Conservation (phyloP, 2,797 vertebrate genomes). For the Bucorvus abyssinicus region DNA sequence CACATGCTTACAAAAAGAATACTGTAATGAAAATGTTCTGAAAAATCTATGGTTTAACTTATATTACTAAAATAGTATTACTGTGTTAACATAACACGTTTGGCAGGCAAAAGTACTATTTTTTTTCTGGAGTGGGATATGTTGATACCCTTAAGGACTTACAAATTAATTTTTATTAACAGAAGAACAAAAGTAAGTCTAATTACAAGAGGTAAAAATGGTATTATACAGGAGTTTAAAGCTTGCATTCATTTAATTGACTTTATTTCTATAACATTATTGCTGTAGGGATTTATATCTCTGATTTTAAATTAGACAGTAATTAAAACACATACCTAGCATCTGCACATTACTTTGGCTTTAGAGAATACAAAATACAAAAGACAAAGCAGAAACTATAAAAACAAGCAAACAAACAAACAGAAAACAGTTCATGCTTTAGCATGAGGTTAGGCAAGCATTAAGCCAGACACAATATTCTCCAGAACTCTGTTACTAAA, state of each 20-base stretch:
- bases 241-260: constrained; percentile 54
- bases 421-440: neutral
- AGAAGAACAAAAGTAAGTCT: constrained; percentile 49
- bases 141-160: constrained; percentile 27
- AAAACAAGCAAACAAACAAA: neutral
- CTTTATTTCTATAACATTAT: constrained; percentile 51
- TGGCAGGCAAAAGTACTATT: neutral
- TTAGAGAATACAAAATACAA: constrained; percentile 27
- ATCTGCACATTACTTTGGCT: constrained; percentile 10
- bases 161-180: constrained; percentile 60
- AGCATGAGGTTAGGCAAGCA: neutral
- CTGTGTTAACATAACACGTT: neutral
- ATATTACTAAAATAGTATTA: neutral
- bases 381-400: constrained; percentile 3
- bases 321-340: constrained; percentile 60
- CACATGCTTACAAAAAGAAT: neutral
- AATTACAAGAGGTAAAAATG: constrained; percentile 46
- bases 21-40: neutral
- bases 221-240: constrained; percentile 34
- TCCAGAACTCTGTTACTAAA: neutral
- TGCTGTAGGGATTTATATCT: constrained; percentile 38
- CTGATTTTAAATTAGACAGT: constrained; percentile 59
- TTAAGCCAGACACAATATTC: neutral
- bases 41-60: neutral
- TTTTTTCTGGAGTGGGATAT: neutral